Conservation (phyloP, 2,113 vertebrate species). For the Tragelaphus buxtoni region DNA sequence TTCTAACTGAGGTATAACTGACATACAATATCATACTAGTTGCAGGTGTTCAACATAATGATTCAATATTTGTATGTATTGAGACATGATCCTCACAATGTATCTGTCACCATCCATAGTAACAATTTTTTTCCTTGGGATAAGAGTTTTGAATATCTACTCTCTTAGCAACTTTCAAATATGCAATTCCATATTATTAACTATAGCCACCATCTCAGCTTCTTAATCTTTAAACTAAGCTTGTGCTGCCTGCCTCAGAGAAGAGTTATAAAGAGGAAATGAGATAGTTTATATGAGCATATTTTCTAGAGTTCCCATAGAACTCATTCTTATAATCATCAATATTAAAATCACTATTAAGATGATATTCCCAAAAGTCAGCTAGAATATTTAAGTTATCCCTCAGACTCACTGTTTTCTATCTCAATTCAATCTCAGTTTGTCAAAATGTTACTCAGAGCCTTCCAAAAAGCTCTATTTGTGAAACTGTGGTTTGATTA, state of each 20-base stretch:
- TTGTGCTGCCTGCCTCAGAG: neutral
- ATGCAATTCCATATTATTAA: neutral
- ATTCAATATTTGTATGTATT: neutral
- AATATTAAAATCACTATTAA: neutral
- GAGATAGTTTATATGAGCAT: neutral
- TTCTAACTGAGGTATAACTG: neutral
- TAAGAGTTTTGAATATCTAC: neutral
- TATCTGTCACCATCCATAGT: neutral
- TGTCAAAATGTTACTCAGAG: neutral
- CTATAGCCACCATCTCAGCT: neutral
- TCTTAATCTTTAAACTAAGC: neutral
- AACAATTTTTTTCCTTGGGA: neutral
- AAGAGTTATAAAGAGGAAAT: neutral
- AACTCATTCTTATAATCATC: neutral
- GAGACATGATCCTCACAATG: neutral
- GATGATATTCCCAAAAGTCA: neutral
- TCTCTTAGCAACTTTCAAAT: neutral
- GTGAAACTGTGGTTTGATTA: neutral
- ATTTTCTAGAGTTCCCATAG: neutral
- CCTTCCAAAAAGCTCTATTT: neutral
- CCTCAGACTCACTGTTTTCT: neutral
- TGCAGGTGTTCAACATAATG: neutral
- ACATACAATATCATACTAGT: neutral
- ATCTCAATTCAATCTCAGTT: neutral
- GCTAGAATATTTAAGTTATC: neutral